Conservation (phyloP, 2,113 vertebrate species). For the Macquaria australasica region DNA sequence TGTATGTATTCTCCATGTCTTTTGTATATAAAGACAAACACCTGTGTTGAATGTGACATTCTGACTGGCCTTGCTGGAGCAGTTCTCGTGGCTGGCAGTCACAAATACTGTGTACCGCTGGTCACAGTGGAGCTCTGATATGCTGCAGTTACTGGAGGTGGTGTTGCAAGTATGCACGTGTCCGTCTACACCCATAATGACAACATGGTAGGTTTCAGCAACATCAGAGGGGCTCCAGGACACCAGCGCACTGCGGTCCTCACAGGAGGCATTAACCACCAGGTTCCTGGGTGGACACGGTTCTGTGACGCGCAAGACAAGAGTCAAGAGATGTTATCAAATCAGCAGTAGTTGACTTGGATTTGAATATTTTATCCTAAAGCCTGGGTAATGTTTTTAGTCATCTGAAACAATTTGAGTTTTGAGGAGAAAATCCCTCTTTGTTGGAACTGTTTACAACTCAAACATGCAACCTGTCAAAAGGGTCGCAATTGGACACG, state of each 20-base stretch:
- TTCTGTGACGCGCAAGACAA: constrained; percentile 48
- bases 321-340: not conserved
- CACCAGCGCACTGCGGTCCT: constrained; percentile 58
- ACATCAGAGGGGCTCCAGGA: constrained; percentile 75
- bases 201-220: constrained; percentile 72
- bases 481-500: too few species aligned
- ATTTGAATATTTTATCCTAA: not conserved
- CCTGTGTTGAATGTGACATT: constrained; percentile 71
- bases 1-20: not conserved
- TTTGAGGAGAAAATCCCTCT: too few species aligned
- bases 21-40: constrained; percentile 27
- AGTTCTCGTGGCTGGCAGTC: constrained; percentile 73
- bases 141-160: constrained; percentile 69
- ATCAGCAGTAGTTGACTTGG: not conserved
- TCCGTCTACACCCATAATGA: constrained; percentile 55
- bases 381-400: too few species aligned
- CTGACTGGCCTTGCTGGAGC: constrained; percentile 72
- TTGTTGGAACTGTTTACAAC: too few species aligned
- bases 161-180: constrained; percentile 62
- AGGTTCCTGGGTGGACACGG: constrained; percentile 74
- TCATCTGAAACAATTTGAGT: too few species aligned
- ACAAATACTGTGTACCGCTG: constrained; percentile 73
- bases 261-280: constrained; percentile 58
- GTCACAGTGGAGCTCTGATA: constrained; percentile 74
- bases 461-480: too few species aligned